Conservation (phyloP, 2,113 vertebrate species). For the Lasiurus cinereus region DNA sequence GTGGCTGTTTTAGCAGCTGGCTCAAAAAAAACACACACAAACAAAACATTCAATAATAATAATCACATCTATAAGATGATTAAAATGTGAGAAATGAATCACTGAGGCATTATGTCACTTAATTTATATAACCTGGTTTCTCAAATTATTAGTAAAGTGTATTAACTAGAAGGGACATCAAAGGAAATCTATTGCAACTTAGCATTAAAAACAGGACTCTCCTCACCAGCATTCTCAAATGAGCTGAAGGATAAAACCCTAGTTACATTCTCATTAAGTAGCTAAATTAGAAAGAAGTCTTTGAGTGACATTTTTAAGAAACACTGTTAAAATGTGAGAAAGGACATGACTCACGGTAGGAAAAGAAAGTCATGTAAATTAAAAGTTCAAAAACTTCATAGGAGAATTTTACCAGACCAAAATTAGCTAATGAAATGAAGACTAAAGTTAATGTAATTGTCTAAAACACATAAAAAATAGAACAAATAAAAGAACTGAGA, state of each 20-base stretch:
- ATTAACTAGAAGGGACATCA: not conserved
- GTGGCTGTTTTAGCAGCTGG: not conserved
- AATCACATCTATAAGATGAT: not conserved
- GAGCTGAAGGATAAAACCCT: not conserved
- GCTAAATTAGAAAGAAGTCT: not conserved
- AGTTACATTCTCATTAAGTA: not conserved
- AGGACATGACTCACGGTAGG: not conserved
- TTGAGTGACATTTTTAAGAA: not conserved
- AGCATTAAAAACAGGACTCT: rapidly evolving
- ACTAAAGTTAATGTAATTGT: not conserved
- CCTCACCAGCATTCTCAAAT: not conserved
- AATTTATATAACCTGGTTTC: not conserved
- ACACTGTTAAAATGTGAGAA: not conserved
- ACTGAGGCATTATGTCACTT: not conserved
- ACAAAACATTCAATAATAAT: not conserved
- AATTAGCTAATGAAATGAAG: not conserved
- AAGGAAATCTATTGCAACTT: not conserved
- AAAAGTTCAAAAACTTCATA: not conserved
- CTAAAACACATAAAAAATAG: not conserved
- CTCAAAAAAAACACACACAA: not conserved
- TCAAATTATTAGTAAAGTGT: not conserved
- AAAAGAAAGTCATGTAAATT: not conserved
- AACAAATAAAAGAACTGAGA: not conserved
- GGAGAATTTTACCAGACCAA: not conserved
- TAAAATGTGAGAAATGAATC: not conserved